phyloP scores from a whole-genome alignment of 2,113 vertebrate species.

The Pica pica region DNA sequence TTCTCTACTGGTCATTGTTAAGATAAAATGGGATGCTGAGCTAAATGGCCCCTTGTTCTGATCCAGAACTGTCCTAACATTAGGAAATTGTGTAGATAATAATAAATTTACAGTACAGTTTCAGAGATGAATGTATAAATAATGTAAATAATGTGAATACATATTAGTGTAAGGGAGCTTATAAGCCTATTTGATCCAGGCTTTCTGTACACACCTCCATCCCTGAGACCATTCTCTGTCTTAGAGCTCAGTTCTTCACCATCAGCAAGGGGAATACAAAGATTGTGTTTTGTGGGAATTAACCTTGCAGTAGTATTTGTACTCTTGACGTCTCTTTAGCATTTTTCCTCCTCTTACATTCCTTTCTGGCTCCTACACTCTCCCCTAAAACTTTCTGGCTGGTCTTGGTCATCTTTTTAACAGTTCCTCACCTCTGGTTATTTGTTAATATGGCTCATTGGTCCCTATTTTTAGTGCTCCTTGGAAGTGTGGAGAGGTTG shows the following conservation, averaged over 20 bases:
- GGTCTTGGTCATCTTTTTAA: neutral
- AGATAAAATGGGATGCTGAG: neutral
- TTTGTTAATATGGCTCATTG: rapidly evolving
- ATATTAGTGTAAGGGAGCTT: neutral
- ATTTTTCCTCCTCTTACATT: neutral
- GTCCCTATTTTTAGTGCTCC: neutral
- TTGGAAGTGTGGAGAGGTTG: neutral
- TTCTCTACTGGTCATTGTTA: neutral
- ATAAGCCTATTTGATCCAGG: neutral
- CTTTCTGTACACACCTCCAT: rapidly evolving
- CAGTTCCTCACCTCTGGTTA: neutral
- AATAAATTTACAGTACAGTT: neutral
- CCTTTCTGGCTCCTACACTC: neutral
- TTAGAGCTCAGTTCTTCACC: neutral
- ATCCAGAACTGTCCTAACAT: neutral
- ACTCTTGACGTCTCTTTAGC: neutral
- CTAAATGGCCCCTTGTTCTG: neutral
- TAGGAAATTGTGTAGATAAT: neutral
- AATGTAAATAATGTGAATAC: neutral
- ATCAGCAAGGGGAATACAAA: neutral
- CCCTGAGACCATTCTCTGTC: neutral
- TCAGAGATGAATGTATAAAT: neutral
- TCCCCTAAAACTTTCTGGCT: neutral
- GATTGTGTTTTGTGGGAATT: neutral
- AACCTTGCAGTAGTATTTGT: neutral